Conservation (phyloP, 2,888 invertebrate genomes). For the Athalia circularis region DNA sequence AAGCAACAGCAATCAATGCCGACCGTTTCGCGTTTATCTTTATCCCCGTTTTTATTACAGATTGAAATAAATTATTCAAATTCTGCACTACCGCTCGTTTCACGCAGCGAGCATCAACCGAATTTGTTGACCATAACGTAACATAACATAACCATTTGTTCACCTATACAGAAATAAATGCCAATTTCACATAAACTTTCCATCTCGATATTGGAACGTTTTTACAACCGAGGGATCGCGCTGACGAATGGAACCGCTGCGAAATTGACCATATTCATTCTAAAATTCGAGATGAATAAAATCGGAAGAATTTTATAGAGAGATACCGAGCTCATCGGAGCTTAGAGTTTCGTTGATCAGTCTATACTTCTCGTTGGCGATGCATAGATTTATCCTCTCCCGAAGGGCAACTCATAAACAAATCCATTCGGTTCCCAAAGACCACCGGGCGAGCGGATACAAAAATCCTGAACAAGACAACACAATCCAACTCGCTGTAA, state of each 20-base stretch:
- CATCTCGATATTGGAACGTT: background rate
- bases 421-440: background rate
- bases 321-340: background rate
- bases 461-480: slow-evolving; percentile 5
- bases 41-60: slow-evolving; percentile 31
- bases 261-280: background rate
- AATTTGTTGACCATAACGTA: too few species aligned
- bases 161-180: too few species aligned
- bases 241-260: background rate
- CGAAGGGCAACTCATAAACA: slow-evolving; percentile 27
- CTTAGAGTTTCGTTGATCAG: background rate
- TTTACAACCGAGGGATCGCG: background rate
- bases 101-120: background rate
- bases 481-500: background rate
- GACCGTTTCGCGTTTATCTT: slow-evolving; percentile 25
- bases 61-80: slow-evolving; percentile 33
- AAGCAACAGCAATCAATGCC: slow-evolving; percentile 10
- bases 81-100: slow-evolving; percentile 28
- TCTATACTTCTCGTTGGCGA: background rate
- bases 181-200: background rate
- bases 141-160: too few species aligned
- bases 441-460: slow-evolving; percentile 36
- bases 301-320: background rate
- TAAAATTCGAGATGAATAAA: background rate
- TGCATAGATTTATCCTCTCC: slow-evolving; percentile 28